Conservation (phyloP, 2,113 vertebrate species). For the Aspiorhynchus laticeps region DNA sequence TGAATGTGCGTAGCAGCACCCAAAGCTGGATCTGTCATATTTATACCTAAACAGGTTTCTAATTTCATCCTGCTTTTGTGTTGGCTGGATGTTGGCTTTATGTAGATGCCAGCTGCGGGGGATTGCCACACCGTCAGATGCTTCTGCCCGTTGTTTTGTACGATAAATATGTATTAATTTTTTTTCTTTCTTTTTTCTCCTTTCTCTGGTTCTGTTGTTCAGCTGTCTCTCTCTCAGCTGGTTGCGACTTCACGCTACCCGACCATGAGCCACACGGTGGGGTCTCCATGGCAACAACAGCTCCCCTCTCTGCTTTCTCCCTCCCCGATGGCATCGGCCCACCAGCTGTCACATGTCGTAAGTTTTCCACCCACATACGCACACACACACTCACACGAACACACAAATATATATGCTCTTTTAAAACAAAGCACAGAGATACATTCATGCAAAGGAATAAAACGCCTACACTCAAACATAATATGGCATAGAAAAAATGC, state of each 20-base stretch:
- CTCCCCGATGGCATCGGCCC: constrained; percentile 73
- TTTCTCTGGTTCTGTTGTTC: constrained; percentile 54
- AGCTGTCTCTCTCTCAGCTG: constrained; percentile 90
- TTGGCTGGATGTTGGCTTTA: constrained; percentile 39
- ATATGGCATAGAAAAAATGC: not conserved
- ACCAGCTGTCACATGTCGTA: constrained; percentile 77
- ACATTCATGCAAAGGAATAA: constrained; percentile 14
- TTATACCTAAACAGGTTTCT: constrained; percentile 35
- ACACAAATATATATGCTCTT: constrained; percentile 28
- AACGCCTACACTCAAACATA: constrained; percentile 39
- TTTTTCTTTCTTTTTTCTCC: constrained; percentile 38
- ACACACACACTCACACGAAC: constrained; percentile 10
- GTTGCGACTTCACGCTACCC: constrained; percentile 72
- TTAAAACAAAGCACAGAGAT: constrained; percentile 37
- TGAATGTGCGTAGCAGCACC: constrained; percentile 5
- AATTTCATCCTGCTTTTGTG: constrained; percentile 42
- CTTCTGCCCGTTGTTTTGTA: constrained; percentile 27
- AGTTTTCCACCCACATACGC: constrained; percentile 68
- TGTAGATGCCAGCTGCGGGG: constrained; percentile 32
- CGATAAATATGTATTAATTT: constrained; percentile 61
- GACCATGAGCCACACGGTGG: constrained; percentile 63
- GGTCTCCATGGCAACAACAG: constrained; percentile 63
- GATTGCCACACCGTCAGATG: constrained; percentile 29
- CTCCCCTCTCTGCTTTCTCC: constrained; percentile 69
- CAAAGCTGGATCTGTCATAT: constrained; percentile 21